These are phyloP conservation scores for Rhadina sibilatrix DNA, from an alignment of 2,113 vertebrate species.

Conservation along the genomic window DNA sequence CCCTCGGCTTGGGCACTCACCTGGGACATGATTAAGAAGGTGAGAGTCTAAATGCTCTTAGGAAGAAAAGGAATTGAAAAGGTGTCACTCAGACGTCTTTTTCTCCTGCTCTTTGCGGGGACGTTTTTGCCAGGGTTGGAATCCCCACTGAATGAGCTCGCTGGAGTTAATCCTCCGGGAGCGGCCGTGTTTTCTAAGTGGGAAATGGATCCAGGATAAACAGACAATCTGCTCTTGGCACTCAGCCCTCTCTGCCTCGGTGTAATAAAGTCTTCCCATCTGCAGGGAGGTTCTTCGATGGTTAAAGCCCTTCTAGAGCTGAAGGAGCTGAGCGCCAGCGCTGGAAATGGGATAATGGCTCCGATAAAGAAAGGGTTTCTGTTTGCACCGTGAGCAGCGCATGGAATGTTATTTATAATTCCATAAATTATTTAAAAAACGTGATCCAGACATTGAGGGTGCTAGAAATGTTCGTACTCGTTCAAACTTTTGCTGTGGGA, in stretches of 20 bases:
- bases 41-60: slow-evolving; percentile 52
- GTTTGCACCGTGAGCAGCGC: neutral
- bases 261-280: slow-evolving; percentile 36
- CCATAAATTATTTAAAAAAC: neutral
- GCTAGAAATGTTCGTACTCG: neutral
- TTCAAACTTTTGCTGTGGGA: neutral
- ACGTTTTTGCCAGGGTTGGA: neutral
- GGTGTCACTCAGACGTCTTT: slow-evolving; percentile 47
- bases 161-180: slow-evolving; percentile 63
- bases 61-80: neutral
- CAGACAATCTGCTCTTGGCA: slow-evolving; percentile 69
- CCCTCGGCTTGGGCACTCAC: neutral
- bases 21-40: slow-evolving; percentile 54
- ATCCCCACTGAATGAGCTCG: slow-evolving; percentile 24
- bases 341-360: neutral
- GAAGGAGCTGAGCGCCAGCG: neutral
- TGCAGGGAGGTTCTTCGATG: neutral
- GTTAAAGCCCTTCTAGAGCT: neutral
- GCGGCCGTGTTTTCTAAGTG: slow-evolving; percentile 58
- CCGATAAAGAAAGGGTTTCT: neutral
- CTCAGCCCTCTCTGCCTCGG: slow-evolving; percentile 13
- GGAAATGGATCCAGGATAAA: slow-evolving; percentile 68
- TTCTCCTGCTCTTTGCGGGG: neutral
- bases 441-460: neutral
- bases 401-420: neutral